Percentiles rank a stretch among this genome's conserved stretches.
Conservation (phyloP, 2,113 vertebrate species). For the Sander vitreus region DNA sequence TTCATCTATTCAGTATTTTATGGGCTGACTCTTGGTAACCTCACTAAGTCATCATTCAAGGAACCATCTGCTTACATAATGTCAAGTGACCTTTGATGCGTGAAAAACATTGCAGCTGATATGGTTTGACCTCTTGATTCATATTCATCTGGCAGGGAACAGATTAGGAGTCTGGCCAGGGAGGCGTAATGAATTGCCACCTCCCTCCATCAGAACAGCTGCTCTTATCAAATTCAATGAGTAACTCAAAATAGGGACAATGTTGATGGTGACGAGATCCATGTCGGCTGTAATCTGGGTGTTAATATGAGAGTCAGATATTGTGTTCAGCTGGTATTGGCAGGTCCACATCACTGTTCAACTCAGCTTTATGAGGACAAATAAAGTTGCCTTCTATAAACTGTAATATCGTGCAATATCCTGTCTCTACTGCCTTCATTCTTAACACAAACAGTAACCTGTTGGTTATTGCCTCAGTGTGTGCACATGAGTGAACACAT, state of each 20-base stretch:
- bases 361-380: slow-evolving; percentile 38
- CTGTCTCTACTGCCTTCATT: slow-evolving; percentile 39
- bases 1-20: slow-evolving; percentile 18
- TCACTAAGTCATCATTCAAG: slow-evolving; percentile 42
- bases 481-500: slow-evolving; percentile 19
- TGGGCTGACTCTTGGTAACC: slow-evolving; percentile 18
- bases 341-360: slow-evolving; percentile 17
- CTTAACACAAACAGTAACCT: slow-evolving; percentile 49
- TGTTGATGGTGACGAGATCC: slow-evolving; percentile 5
- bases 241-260: slow-evolving; percentile 37
- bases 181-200: slow-evolving; percentile 18
- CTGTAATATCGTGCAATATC: slow-evolving; percentile 47
- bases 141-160: slow-evolving; percentile 20
- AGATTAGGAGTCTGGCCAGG: slow-evolving; percentile 23
- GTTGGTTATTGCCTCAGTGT: slow-evolving; percentile 22
- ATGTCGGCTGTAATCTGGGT: slow-evolving; percentile 23
- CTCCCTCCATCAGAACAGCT: slow-evolving; percentile 43
- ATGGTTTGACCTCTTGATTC: slow-evolving; percentile 50
- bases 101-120: slow-evolving; percentile 33
- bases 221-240: slow-evolving; percentile 48
- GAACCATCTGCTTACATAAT: slow-evolving; percentile 45
- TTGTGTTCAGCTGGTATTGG: slow-evolving; percentile 33
- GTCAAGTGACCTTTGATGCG: slow-evolving; percentile 17
- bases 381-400: slow-evolving; percentile 17
- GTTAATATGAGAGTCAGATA: slow-evolving; percentile 37